Conservation (phyloP, 2,113 vertebrate genomes). For the Sturnus vulgaris region DNA sequence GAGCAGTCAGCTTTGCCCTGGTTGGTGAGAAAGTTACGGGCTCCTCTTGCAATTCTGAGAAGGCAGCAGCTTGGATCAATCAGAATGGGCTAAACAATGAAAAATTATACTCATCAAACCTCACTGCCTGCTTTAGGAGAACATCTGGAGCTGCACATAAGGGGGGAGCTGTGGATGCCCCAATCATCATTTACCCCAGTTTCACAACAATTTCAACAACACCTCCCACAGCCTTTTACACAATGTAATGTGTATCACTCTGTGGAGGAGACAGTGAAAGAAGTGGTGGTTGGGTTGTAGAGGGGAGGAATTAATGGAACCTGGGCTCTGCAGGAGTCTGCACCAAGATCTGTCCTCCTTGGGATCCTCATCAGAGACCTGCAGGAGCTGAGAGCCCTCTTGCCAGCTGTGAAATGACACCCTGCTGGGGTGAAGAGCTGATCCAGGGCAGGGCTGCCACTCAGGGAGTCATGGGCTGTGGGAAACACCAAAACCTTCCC, state of each 20-base stretch:
- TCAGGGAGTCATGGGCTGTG: background rate
- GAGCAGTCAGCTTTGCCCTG: background rate
- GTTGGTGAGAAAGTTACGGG: background rate
- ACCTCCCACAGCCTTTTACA: background rate
- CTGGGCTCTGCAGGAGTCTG: background rate
- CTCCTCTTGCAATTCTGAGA: background rate
- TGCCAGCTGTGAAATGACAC: background rate
- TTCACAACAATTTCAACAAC: background rate
- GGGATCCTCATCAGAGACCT: fast-evolving
- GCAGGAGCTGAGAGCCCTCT: background rate
- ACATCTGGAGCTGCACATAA: background rate
- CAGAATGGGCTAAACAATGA: background rate
- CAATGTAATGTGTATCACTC: background rate
- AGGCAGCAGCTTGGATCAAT: background rate
- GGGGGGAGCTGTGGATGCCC: background rate
- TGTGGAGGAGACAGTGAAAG: background rate
- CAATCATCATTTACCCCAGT: background rate
- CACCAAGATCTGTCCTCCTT: background rate
- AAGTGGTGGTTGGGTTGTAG: background rate
- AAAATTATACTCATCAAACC: background rate
- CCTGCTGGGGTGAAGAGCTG: background rate
- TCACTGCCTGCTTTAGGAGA: background rate
- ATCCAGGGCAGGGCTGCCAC: background rate
- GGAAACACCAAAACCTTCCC: background rate
- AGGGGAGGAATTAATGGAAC: background rate